Percentiles rank a stretch among this genome's conserved stretches.
phyloP scores from a whole-genome alignment of 1,140 invertebrate species.

The Drosophila tristis region DNA sequence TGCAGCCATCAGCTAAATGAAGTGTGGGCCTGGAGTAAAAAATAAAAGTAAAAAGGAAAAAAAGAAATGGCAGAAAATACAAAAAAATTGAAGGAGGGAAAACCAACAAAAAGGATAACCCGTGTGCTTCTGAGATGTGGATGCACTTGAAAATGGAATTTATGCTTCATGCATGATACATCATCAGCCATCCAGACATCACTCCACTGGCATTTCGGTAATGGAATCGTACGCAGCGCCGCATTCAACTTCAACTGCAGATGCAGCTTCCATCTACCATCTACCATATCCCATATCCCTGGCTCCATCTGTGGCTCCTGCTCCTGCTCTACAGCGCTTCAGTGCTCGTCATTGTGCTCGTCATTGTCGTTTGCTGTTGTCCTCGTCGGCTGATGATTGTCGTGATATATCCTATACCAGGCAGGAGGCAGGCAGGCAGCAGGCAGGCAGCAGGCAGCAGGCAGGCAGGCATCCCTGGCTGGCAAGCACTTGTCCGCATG shows the following conservation, averaged over 20 bases:
- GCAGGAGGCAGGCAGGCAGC: constrained; percentile 41
- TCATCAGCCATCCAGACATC: constrained; percentile 57
- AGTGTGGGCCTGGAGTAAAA: constrained; percentile 74
- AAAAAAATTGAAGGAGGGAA: constrained; percentile 35
- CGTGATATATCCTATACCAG: constrained; percentile 66
- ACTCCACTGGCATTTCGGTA: constrained; percentile 69
- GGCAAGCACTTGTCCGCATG: constrained; percentile 5
- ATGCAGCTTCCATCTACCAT: constrained; percentile 27
- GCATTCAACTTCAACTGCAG: constrained; percentile 50
- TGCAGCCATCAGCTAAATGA: constrained; percentile 62
- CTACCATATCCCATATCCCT: no score
- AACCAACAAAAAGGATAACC: constrained; percentile 75
- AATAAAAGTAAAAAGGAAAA: constrained; percentile 57
- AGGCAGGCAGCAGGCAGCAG: constrained; percentile 12
- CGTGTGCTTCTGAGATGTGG: constrained; percentile 41
- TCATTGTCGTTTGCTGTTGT: constrained; percentile 1
- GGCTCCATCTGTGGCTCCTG: not conserved
- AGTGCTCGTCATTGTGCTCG: constrained; percentile 50
- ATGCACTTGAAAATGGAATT: constrained; percentile 79
- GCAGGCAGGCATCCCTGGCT: not conserved
- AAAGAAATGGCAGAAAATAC: constrained; percentile 36
- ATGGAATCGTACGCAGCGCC: constrained; percentile 73
- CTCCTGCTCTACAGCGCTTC: constrained; percentile 39
- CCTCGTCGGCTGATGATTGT: constrained; percentile 67
- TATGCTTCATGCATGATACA: constrained; percentile 82